Conservation (phyloP, 2,797 vertebrate genomes). For the Gymnodraco acuticeps region DNA sequence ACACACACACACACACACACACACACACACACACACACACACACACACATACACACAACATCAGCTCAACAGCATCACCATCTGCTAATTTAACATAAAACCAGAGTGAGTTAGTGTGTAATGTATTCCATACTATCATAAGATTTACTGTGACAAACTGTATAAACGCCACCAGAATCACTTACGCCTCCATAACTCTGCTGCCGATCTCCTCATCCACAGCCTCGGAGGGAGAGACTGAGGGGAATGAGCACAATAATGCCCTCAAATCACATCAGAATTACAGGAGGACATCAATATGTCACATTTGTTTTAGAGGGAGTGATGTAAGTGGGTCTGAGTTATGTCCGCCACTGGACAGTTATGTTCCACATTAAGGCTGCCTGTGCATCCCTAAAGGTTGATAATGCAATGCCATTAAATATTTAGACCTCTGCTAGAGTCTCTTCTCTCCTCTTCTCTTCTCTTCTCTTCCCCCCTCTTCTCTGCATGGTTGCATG, state of each 20-base stretch:
- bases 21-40: slow-evolving; percentile 36
- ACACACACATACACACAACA: slow-evolving; percentile 16
- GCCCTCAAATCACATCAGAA: slow-evolving; percentile 61
- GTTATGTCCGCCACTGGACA: slow-evolving; percentile 54
- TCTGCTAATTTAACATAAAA: slow-evolving; percentile 74
- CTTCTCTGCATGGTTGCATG: slow-evolving; percentile 69
- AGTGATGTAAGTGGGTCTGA: slow-evolving; percentile 60
- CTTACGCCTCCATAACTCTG: slow-evolving; percentile 62
- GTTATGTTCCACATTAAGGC: slow-evolving; percentile 46
- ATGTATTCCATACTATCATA: slow-evolving; percentile 44
- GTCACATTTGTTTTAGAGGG: slow-evolving; percentile 65
- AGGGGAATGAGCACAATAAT: slow-evolving; percentile 52
- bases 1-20: slow-evolving; percentile 29
- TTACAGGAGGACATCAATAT: slow-evolving; percentile 63
- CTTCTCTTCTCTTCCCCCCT: background rate
- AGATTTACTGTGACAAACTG: slow-evolving; percentile 71
- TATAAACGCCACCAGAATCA: slow-evolving; percentile 61
- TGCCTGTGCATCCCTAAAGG: slow-evolving; percentile 26
- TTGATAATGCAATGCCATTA: slow-evolving; percentile 39
- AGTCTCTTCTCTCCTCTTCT: background rate
- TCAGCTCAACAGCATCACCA: slow-evolving; percentile 62
- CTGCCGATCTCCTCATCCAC: slow-evolving; percentile 21
- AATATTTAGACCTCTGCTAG: slow-evolving; percentile 18
- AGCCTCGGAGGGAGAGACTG: slow-evolving; percentile 18
- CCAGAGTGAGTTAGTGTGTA: slow-evolving; percentile 62